phyloP scores from a whole-genome alignment of 1,140 invertebrate species.

The Rhynchophorus ferrugineus region DNA sequence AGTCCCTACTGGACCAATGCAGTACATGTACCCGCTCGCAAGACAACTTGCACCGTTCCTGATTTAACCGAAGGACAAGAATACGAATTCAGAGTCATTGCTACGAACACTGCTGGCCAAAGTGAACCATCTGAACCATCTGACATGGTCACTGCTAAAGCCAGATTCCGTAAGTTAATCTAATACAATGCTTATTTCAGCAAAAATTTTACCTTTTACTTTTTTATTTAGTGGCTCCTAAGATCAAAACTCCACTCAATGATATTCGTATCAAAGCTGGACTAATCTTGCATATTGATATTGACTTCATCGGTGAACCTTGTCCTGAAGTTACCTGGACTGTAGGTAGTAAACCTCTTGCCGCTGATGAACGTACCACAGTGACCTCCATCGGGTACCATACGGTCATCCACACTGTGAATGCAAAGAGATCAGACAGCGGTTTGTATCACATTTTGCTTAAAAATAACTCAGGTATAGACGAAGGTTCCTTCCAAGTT shows the following conservation, averaged over 20 bases:
- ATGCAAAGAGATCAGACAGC: constrained; percentile 76
- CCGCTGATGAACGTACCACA: constrained; percentile 70
- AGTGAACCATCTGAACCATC: constrained; percentile 93
- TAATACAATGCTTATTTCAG: background rate
- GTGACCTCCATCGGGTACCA: constrained; percentile 84
- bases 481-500: constrained; percentile 82
- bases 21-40: constrained; percentile 69
- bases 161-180: constrained; percentile 60
- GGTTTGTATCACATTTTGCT: constrained; percentile 74
- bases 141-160: constrained; percentile 78
- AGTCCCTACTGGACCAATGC: constrained; percentile 85
- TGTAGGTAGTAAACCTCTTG: constrained; percentile 63
- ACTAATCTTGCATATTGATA: constrained; percentile 84
- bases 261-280: constrained; percentile 87
- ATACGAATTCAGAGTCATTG: constrained; percentile 94
- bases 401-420: constrained; percentile 84
- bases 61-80: constrained; percentile 89
- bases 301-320: constrained; percentile 88
- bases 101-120: constrained; percentile 90
- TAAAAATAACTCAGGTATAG: constrained; percentile 81
- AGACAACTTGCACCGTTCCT: constrained; percentile 71
- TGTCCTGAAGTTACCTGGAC: constrained; percentile 81
- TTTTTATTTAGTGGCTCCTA: constrained; percentile 66
- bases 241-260: constrained; percentile 82
- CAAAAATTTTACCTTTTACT: background rate